Evolutionary conservation across 1,140 invertebrate genomes (phyloP), one percentile per base, ranked within the genome.

Genomic region (Penaeus indicus): DNA sequence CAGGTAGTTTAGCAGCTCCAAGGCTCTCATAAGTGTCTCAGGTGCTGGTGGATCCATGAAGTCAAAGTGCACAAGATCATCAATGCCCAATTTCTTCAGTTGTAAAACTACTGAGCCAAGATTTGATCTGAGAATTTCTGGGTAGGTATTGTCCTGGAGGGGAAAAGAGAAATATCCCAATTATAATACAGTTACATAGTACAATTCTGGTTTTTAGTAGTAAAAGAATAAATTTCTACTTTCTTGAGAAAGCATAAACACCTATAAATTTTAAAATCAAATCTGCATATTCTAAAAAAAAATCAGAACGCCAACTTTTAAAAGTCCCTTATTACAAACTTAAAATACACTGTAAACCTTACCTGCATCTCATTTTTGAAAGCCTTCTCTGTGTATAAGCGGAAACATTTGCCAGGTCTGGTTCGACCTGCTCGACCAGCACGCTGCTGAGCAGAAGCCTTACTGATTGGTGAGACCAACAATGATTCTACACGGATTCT

Each of bases 11-110:
- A 99, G 94, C 82, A 99, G 94, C 94, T 99, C 99, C 84, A 99
- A 93, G 3, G 99, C 99, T 92, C 99, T 94, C 99, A 99, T 99
- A n/a, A 99, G 94, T 0, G 99, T 99, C 95, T 99, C 99, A 0
- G 99, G 99, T n/a, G 99, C 99, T 94, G 99, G 99, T 25, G 99
- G 99, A 94, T 99, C 99, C 99, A 99, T 99, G 93, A 99, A 99
- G 94, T 99, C 99, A 94, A 99, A 99, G 93, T 99, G 99, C 62
- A 99, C 99, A 91, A 99, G 94, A 94, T 99, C 99, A 92, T 99
- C 98, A 91, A 99, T 99, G 90, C 99, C 99, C 63, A 99, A 94
- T 94, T 99, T 99, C 93, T 99, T 99, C 91, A 99, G 94, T 94
- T 99, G 99, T 85, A 99, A 93, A 75, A 99, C 99, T 89, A 99